phyloP scores from a whole-genome alignment of 1,140 invertebrate species.

The Apis laboriosa region DNA sequence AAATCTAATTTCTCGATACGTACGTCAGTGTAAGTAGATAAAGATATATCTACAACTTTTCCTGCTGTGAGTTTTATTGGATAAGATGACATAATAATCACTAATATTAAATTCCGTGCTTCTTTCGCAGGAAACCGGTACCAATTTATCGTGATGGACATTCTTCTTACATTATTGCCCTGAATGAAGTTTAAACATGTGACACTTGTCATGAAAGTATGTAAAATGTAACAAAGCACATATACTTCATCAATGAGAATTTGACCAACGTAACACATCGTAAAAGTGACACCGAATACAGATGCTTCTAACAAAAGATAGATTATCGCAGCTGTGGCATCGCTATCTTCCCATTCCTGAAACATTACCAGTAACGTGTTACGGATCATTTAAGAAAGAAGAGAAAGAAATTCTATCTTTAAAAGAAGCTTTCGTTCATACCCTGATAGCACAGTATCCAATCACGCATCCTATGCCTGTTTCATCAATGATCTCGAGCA shows the following conservation, averaged over 20 bases:
- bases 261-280: slow-evolving; percentile 55
- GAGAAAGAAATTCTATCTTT: no score
- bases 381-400: no score
- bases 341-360: not conserved
- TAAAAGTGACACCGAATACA: slow-evolving; percentile 12
- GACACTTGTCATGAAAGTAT: not conserved
- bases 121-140: slow-evolving; percentile 56
- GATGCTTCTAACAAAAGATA: not conserved
- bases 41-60: slow-evolving; percentile 59
- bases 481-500: not conserved
- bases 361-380: not conserved
- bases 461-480: not conserved
- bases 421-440: not conserved
- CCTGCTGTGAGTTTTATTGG: slow-evolving; percentile 65
- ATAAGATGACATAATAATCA: slow-evolving; percentile 58
- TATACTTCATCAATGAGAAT: slow-evolving; percentile 56
- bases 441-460: slow-evolving; percentile 2
- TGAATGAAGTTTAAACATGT: not conserved
- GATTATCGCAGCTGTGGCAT: not conserved
- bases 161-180: slow-evolving; percentile 41
- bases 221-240: not conserved
- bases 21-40: slow-evolving; percentile 42
- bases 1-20: not conserved
- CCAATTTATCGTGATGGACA: slow-evolving; percentile 63
- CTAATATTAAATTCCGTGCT: slow-evolving; percentile 52